Evolutionary conservation across 2,797 vertebrate genomes (phyloP).

Genomic region (Chaenodraco wilsoni): DNA sequence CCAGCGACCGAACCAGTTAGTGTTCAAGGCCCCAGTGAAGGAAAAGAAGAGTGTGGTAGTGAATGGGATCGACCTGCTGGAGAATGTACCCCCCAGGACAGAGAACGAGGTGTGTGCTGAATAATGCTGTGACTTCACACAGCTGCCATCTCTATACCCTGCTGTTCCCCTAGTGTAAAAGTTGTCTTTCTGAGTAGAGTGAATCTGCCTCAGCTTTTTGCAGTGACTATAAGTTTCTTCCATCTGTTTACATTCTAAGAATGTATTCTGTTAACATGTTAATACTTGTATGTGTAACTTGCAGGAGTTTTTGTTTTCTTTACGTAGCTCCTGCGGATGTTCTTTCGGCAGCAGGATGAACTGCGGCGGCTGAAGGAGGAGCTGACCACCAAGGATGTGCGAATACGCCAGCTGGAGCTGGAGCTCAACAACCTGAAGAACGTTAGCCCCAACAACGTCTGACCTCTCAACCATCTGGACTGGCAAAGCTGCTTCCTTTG

Average conservation of each 20-base stretch:
- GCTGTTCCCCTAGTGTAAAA: background rate
- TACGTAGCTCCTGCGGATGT: slow-evolving; percentile 93
- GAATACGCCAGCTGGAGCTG: slow-evolving; percentile 95
- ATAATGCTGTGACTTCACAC: background rate
- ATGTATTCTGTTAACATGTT: background rate
- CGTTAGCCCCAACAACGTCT: slow-evolving; percentile 92
- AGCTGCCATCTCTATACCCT: background rate
- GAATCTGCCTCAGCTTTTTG: background rate
- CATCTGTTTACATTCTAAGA: background rate
- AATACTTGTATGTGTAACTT: background rate
- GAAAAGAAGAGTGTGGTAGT: slow-evolving; percentile 95
- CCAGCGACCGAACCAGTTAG: slow-evolving; percentile 88
- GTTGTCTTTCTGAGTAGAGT: too few species aligned
- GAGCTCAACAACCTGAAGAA: slow-evolving; percentile 97
- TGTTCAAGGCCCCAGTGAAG: slow-evolving; percentile 93
- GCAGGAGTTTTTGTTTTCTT: background rate
- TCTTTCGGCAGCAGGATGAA: slow-evolving; percentile 98
- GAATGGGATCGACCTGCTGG: slow-evolving; percentile 96
- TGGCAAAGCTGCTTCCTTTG: slow-evolving; percentile 64
- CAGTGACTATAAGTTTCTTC: background rate
- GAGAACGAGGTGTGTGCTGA: slow-evolving; percentile 89
- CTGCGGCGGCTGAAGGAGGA: slow-evolving; percentile 93
- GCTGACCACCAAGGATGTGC: slow-evolving; percentile 91
- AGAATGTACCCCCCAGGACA: slow-evolving; percentile 95
- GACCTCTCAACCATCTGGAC: slow-evolving; percentile 78